Conservation (phyloP, 2,113 vertebrate species). For the Cheirogaleus medius region DNA sequence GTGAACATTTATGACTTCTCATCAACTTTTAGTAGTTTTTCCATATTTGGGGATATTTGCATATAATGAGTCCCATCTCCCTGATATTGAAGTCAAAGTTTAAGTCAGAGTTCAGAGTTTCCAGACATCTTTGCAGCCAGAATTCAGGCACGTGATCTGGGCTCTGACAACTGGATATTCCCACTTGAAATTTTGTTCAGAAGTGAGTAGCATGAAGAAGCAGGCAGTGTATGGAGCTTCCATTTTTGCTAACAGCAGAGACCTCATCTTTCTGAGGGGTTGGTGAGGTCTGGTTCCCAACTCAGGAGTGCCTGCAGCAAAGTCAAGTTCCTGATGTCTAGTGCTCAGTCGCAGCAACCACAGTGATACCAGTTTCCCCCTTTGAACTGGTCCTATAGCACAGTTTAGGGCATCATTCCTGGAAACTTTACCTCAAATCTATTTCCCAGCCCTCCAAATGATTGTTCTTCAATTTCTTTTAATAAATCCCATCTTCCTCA, state of each 20-base stretch:
- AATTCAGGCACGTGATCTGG: neutral
- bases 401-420: neutral
- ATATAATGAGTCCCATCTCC: neutral
- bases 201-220: neutral
- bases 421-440: neutral
- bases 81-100: neutral
- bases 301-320: neutral
- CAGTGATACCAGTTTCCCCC: neutral
- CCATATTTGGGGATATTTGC: neutral
- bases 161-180: neutral
- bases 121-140: neutral
- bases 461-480: neutral
- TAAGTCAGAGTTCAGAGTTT: neutral
- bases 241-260: neutral
- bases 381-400: neutral
- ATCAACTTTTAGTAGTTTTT: neutral
- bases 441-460: neutral
- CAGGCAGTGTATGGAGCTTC: neutral
- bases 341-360: neutral
- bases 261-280: neutral
- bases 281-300: neutral
- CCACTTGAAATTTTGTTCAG: neutral
- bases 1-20: neutral
- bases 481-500: neutral
- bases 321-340: neutral